Evolutionary conservation across 2,888 invertebrate species (phyloP), one percentile per base, ranked within the genome.

Genomic region (Chouioia cunea): DNA sequence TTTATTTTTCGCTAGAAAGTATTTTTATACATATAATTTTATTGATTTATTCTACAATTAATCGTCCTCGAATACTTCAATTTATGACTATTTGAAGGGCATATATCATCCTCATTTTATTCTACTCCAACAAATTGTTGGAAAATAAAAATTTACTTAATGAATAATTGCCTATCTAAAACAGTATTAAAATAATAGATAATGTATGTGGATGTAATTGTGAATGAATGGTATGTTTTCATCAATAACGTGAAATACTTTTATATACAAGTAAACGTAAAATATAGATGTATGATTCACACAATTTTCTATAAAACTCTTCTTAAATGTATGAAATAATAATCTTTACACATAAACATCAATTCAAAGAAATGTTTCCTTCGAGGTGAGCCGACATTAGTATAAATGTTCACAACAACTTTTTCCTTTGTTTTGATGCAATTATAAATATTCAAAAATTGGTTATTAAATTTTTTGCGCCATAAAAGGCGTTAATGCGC

Each of bases 401-500:
- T 66, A 73, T 59, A 63, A 70, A 64, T 52, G 48, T 65, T 64
- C 43, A 27, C 47, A 65, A 69, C 46, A 22, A 65, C 20, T n/a
- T 54, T 72, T 48, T 36, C 52, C 46, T 64, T 44, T 52, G 16
- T 53, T 65, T 69, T 56, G 71, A 65, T 71, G 50, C 67, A 58
- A 50, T 66, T 56, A 23, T 63, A 57, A 70, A 70, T 67, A 62
- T 73, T 69, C 62, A 65, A 70, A 76, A 67, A 64, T 52, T 67
- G 63, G 70, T 50, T 70, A 70, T 75, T 84, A 85, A 79, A 79
- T 81, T 80, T 83, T 84, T 75, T 83, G 85, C 18, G 82, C 81
- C 80, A 85, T 84, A 71, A 85, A 85, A 10, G 84, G 84, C 66
- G 83, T 84, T 57, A 85, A 72, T 56, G 83, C 79, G 62, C 85